These are phyloP conservation scores for Megalurothrips usitatus DNA, from an alignment of 2,888 invertebrate genomes.

Conservation along the genomic window DNA sequence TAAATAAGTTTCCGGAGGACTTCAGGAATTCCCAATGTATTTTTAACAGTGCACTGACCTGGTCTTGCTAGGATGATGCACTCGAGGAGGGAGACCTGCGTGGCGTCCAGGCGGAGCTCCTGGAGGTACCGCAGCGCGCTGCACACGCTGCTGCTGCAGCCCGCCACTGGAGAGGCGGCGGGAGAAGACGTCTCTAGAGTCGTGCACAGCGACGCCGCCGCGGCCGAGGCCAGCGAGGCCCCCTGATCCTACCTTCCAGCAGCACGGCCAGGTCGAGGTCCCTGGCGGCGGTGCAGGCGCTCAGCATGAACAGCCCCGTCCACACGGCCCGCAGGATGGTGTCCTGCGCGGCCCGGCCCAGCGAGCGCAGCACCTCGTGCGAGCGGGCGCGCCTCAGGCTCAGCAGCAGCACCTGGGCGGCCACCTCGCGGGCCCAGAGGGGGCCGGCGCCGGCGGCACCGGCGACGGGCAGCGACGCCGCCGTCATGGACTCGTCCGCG, in stretches of 20 bases:
- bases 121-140: neutral
- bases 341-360: conserved; percentile 39
- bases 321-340: conserved; percentile 39
- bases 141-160: neutral
- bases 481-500: neutral
- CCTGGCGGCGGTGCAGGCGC: conserved; percentile 40
- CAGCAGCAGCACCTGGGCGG: conserved; percentile 39
- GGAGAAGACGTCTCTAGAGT: neutral
- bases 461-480: neutral
- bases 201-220: neutral
- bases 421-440: conserved; percentile 36
- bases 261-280: conserved; percentile 37
- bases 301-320: conserved; percentile 40
- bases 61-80: neutral
- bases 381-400: conserved; percentile 38
- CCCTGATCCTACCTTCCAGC: neutral
- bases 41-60: neutral
- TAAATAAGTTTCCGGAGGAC: too few species aligned
- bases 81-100: conserved; percentile 8
- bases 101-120: neutral
- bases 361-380: conserved; percentile 35
- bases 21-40: too few species aligned
- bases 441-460: neutral
- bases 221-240: too few species aligned
- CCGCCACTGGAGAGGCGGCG: neutral